A percentile compares a stretch with the other conserved stretches of the same genome.
phyloP scores from a whole-genome alignment of 1,140 invertebrate species.

The Homarus americanus region DNA sequence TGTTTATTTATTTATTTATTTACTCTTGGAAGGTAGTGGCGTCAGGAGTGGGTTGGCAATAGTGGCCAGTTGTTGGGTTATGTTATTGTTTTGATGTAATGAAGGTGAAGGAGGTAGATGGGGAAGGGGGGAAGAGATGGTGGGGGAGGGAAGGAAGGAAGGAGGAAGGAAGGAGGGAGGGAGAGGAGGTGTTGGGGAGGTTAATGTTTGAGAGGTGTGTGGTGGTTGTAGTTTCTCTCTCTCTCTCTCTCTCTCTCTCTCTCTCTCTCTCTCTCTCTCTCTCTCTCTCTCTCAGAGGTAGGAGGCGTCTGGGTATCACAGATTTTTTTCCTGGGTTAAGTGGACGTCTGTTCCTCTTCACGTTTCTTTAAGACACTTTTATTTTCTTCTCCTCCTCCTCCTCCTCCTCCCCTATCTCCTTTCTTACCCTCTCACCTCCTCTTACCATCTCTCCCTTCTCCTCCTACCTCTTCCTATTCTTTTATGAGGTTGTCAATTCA shows the following conservation, averaged over 20 bases:
- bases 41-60: no score
- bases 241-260: conserved; percentile 31
- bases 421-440: conserved; percentile 7
- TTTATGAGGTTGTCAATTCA: no score
- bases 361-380: neutral
- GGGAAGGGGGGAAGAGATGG: neutral
- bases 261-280: conserved; percentile 31
- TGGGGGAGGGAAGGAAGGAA: no score
- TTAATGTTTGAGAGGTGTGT: no score
- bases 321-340: no score
- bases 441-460: neutral
- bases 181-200: neutral
- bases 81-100: neutral
- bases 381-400: neutral
- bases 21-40: no score
- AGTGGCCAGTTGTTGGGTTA: no score
- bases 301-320: no score
- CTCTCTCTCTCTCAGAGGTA: conserved; percentile 32
- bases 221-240: neutral
- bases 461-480: neutral
- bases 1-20: no score
- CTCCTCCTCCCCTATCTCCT: conserved; percentile 21
- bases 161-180: conserved; percentile 14
- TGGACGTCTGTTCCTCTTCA: conserved; percentile 15
- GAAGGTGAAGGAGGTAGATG: neutral